A percentile compares a stretch with the other conserved stretches of the same genome.
phyloP scores from a whole-genome alignment of 2,797 vertebrate species.

The Kryptolebias ocellatus region DNA sequence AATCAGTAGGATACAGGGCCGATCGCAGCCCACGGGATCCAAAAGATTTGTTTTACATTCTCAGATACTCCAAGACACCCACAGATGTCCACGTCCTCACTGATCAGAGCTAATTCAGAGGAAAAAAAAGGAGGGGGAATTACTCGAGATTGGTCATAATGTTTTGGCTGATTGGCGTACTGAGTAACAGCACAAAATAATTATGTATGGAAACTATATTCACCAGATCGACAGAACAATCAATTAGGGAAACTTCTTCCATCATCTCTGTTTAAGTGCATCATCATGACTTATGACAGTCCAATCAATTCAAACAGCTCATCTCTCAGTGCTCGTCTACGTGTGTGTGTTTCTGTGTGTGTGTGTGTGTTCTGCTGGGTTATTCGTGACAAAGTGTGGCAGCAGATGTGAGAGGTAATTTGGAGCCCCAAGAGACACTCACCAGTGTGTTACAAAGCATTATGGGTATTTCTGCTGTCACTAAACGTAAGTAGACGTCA shows the following conservation, averaged over 20 bases:
- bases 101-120: too few species aligned
- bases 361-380: slow-evolving; percentile 22
- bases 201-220: slow-evolving; percentile 45
- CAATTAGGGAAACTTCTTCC: slow-evolving; percentile 57
- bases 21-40: too few species aligned
- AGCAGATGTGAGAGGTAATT: slow-evolving; percentile 79
- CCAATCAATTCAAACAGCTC: slow-evolving; percentile 74
- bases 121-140: neutral
- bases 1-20: too few species aligned
- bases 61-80: too few species aligned
- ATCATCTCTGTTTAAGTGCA: slow-evolving; percentile 76
- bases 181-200: slow-evolving; percentile 1
- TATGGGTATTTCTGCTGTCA: slow-evolving; percentile 70
- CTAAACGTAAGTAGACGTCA: slow-evolving; percentile 68
- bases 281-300: slow-evolving; percentile 75
- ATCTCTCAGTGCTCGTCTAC: slow-evolving; percentile 32
- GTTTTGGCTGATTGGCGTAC: neutral
- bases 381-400: slow-evolving; percentile 65
- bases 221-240: slow-evolving; percentile 65
- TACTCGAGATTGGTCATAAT: neutral
- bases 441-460: slow-evolving; percentile 75
- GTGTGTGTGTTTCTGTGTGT: slow-evolving; percentile 14
- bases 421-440: slow-evolving; percentile 67
- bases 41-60: too few species aligned
- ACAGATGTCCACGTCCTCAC: too few species aligned